Percentiles rank a stretch among this genome's conserved stretches.
Conservation (phyloP, 1,140 invertebrate genomes). For the Drosophila nannoptera region DNA sequence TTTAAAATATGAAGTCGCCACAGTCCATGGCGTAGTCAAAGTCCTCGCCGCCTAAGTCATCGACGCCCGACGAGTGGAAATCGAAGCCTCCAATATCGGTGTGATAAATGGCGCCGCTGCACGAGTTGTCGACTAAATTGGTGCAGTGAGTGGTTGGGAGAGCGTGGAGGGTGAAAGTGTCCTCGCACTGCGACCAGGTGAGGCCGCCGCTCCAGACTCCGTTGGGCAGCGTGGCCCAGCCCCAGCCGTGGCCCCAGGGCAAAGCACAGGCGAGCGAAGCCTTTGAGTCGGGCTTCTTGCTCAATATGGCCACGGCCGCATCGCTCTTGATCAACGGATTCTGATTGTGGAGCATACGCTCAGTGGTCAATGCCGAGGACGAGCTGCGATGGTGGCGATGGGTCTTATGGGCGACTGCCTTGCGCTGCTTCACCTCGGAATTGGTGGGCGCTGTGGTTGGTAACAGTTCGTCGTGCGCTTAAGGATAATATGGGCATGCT, state of each 20-base stretch:
- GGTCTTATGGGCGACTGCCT: constrained; percentile 43
- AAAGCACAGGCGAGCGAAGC: constrained; percentile 76
- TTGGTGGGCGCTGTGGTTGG: constrained; percentile 80
- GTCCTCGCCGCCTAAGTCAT: constrained; percentile 81
- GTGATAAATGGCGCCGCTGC: constrained; percentile 81
- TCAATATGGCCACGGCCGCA: constrained; percentile 76
- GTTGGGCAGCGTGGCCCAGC: constrained; percentile 82
- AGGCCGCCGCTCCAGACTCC: constrained; percentile 83
- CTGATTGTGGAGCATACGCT: constrained; percentile 58
- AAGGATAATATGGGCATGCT: neutral
- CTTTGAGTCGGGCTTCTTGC: constrained; percentile 76
- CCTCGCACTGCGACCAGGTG: constrained; percentile 83
- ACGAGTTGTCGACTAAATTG: constrained; percentile 81
- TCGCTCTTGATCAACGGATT: constrained; percentile 77
- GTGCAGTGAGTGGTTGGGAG: constrained; percentile 82
- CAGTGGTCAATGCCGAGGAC: constrained; percentile 50
- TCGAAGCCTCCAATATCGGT: constrained; percentile 82
- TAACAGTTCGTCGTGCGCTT: neutral
- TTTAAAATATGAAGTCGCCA: constrained; percentile 83
- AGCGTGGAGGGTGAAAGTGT: constrained; percentile 82
- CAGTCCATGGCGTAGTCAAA: constrained; percentile 83
- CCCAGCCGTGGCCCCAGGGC: constrained; percentile 81
- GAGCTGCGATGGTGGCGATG: constrained; percentile 49
- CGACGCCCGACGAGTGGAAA: constrained; percentile 81
- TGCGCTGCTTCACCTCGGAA: constrained; percentile 79